Conservation (phyloP, 2,113 vertebrate species). For the Beaufortia kweichowensis region DNA sequence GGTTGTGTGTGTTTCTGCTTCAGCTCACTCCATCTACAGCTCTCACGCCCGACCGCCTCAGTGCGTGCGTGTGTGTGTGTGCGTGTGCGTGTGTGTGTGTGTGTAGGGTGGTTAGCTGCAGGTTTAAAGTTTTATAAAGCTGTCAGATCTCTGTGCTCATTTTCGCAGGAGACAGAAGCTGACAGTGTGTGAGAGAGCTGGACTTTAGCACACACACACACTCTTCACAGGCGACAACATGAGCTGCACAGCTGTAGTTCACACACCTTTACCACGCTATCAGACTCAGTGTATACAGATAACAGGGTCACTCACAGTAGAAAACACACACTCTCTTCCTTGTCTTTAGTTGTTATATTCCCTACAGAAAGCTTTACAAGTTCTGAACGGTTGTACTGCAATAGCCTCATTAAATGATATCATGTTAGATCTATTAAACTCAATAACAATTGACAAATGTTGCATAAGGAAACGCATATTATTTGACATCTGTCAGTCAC, state of each 20-base stretch:
- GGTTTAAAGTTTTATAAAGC: conserved; percentile 77
- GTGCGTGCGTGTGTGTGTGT: conserved; percentile 12
- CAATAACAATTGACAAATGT: no score
- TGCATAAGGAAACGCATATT: no score
- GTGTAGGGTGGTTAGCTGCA: conserved; percentile 65
- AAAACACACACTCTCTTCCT: neutral
- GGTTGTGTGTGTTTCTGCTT: conserved; percentile 65
- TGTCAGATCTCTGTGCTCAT: conserved; percentile 71
- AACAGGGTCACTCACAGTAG: conserved; percentile 2
- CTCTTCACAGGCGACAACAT: conserved; percentile 10
- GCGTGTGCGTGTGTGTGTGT: conserved; percentile 47
- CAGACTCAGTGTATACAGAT: neutral
- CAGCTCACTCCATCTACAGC: conserved; percentile 62
- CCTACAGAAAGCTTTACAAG: no score
- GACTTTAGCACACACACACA: conserved; percentile 51
- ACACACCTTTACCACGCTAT: conserved; percentile 15
- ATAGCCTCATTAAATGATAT: neutral
- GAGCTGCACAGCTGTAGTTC: neutral
- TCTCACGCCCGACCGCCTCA: conserved; percentile 62
- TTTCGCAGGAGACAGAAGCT: conserved; percentile 66
- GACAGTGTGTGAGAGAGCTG: conserved; percentile 62
- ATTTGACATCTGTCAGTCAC: no score
- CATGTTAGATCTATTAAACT: no score
- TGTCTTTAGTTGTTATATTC: no score
- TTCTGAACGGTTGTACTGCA: no score